phyloP scores from a whole-genome alignment of 2,113 vertebrate genomes.

The Syngnathoides biaculeatus region DNA sequence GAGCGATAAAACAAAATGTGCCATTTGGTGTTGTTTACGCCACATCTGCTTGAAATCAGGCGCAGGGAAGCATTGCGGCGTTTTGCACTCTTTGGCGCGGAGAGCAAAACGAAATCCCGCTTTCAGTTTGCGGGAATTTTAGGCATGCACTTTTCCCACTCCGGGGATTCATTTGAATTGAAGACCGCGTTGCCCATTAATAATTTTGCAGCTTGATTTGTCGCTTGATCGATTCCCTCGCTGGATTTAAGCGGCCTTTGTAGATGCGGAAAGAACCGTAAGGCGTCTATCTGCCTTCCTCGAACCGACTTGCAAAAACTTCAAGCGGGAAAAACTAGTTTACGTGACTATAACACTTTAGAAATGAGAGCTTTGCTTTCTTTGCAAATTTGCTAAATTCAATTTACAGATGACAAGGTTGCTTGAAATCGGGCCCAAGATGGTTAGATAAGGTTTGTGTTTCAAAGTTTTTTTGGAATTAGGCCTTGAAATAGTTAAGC shows the following conservation, averaged over 20 bases:
- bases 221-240: background rate
- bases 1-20: conserved; percentile 11
- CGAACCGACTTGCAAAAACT: background rate
- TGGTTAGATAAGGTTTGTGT: no score
- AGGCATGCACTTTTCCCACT: background rate
- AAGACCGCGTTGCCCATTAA: background rate
- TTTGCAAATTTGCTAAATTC: background rate
- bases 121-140: background rate
- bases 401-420: background rate
- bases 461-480: no score
- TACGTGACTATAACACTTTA: background rate
- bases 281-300: background rate
- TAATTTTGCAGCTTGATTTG: background rate
- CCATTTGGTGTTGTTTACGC: background rate
- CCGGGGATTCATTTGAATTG: background rate
- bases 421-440: background rate
- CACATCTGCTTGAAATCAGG: background rate
- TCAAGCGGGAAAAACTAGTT: background rate
- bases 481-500: no score
- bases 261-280: background rate
- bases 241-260: background rate
- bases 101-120: conserved; percentile 6
- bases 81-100: background rate
- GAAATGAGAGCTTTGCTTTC: background rate
- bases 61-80: background rate